Conservation (phyloP, 2,888 invertebrate genomes). For the Agrilus cyanescens region DNA sequence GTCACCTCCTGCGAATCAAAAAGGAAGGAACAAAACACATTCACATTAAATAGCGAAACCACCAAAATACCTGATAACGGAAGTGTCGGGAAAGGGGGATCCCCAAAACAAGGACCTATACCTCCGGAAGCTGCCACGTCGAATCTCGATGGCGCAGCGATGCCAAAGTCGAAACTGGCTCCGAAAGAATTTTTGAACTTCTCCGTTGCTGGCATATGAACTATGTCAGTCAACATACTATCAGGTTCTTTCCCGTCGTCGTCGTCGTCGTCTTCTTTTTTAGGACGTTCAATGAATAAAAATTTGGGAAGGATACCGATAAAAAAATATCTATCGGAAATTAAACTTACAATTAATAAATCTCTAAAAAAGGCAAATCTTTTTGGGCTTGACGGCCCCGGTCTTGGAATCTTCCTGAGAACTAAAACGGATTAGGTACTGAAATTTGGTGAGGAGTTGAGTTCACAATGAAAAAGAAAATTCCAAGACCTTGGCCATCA, state of each 20-base stretch:
- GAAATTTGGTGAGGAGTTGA: no score
- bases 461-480: no score
- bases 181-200: slow-evolving; percentile 49
- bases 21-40: no score
- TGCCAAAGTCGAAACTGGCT: slow-evolving; percentile 35
- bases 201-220: slow-evolving; percentile 49
- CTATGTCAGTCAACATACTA: slow-evolving; percentile 66
- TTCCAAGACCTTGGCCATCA: no score
- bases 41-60: no score
- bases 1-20: slow-evolving; percentile 43
- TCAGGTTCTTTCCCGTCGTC: slow-evolving; percentile 34
- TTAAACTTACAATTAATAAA: no score
- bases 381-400: no score
- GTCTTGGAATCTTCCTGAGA: no score
- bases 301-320: slow-evolving; percentile 76
- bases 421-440: no score
- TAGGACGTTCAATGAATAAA: slow-evolving; percentile 79
- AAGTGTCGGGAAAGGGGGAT: slow-evolving; percentile 55
- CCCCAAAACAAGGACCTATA: slow-evolving; percentile 52
- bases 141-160: slow-evolving; percentile 39
- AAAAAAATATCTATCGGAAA: slow-evolving; percentile 42
- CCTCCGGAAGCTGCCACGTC: slow-evolving; percentile 56
- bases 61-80: slow-evolving; percentile 54
- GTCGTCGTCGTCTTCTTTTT: slow-evolving; percentile 59
- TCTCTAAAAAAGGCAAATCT: no score